phyloP scores from a whole-genome alignment of 92 coral and sea anemone genomes.

The Pocillopora meandrina region DNA sequence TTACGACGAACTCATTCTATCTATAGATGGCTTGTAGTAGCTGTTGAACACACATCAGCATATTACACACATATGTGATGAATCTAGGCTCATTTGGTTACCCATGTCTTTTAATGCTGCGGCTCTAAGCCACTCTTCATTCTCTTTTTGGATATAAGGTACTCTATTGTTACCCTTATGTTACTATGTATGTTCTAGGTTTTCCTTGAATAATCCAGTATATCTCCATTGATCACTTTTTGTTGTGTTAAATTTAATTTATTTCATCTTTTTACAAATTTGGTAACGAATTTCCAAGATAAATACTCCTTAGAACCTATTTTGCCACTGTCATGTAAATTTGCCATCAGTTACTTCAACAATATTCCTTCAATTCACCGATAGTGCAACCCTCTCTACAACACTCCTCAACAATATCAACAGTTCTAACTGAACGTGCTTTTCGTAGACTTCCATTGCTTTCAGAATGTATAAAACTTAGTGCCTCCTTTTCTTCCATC shows the following conservation, averaged over 20 bases:
- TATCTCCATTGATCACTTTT: background rate
- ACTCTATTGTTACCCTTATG: no score
- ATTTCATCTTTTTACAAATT: no score
- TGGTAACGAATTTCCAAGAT: no score
- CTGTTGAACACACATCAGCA: no score
- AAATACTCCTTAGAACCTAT: background rate
- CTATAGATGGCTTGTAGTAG: no score
- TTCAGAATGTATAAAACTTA: slow-evolving; percentile 16
- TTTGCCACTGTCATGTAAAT: background rate
- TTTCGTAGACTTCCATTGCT: background rate
- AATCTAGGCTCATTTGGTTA: no score
- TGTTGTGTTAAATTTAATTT: no score
- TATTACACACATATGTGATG: no score
- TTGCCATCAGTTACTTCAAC: background rate
- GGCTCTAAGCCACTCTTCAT: no score
- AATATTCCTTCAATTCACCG: slow-evolving; percentile 49
- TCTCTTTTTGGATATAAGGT: no score
- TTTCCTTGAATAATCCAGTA: background rate
- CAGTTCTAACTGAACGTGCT: background rate
- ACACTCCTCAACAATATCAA: slow-evolving; percentile 43
- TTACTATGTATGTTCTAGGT: background rate
- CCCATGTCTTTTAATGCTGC: no score
- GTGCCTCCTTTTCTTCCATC: slow-evolving; percentile 26
- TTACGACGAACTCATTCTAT: no score
- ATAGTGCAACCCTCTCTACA: slow-evolving; percentile 33